These are phyloP conservation scores for Eupsilia transversa DNA, from an alignment of 2,888 invertebrate species.

Conservation along the genomic window DNA sequence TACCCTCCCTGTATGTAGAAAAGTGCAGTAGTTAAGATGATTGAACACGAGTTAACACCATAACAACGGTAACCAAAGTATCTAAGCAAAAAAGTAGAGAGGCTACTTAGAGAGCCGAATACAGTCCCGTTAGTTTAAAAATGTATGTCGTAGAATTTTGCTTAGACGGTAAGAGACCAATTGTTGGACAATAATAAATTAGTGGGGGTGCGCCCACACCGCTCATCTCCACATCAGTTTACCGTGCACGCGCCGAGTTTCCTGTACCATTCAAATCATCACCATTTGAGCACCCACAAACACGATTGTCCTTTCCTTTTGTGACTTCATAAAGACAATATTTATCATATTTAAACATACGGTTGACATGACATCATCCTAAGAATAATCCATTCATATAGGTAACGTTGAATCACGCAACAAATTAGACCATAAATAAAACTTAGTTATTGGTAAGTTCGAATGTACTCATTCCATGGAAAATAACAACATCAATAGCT, in stretches of 20 bases:
- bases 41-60: conserved; percentile 32
- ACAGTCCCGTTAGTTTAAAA: conserved; percentile 42
- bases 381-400: conserved; percentile 50
- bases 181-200: conserved; percentile 80
- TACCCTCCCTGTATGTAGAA: conserved; percentile 37
- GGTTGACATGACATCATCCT: conserved; percentile 78
- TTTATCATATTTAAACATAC: conserved; percentile 73
- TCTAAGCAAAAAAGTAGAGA: conserved; percentile 9
- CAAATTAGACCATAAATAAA: conserved; percentile 18
- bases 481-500: conserved; percentile 24
- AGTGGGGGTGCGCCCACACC: conserved; percentile 88
- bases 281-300: conserved; percentile 81
- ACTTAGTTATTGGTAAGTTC: conserved; percentile 3
- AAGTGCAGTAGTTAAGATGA: conserved; percentile 42
- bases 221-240: conserved; percentile 87
- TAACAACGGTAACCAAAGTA: conserved; percentile 5
- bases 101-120: conserved; percentile 8
- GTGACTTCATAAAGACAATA: conserved; percentile 71
- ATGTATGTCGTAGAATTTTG: conserved; percentile 65
- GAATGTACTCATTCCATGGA: conserved; percentile 7
- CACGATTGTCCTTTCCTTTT: conserved; percentile 76
- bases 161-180: conserved; percentile 74
- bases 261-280: conserved; percentile 85
- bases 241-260: conserved; percentile 86
- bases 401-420: conserved; percentile 39